Conservation (phyloP, 2,888 invertebrate genomes). For the Drosophila flavopinicola region DNA sequence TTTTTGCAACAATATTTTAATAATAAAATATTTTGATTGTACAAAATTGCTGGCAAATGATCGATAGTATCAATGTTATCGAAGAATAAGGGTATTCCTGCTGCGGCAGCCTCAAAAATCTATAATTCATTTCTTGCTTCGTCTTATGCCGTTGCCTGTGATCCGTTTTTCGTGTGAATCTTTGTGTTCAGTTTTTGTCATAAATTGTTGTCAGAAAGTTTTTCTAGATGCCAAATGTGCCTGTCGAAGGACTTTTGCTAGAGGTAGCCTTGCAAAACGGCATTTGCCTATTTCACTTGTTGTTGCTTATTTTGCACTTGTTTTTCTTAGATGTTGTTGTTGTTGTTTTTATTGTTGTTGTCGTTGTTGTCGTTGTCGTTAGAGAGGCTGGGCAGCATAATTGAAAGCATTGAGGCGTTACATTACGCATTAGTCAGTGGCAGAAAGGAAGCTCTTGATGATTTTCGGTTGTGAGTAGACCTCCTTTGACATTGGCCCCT, state of each 20-base stretch:
- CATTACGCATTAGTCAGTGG: conserved; percentile 39
- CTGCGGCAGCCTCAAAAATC: neutral
- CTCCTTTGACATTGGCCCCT: conserved; percentile 28
- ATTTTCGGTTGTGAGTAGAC: neutral
- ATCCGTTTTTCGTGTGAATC: conserved; percentile 12
- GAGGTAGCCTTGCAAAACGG: conserved; percentile 9
- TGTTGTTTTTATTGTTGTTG: neutral
- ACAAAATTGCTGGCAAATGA: no score
- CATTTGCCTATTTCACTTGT: conserved; percentile 23
- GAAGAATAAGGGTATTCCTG: neutral
- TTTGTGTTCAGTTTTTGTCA: conserved; percentile 25
- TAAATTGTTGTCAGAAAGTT: conserved; percentile 32
- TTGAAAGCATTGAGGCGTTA: conserved; percentile 60
- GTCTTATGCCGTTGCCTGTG: neutral
- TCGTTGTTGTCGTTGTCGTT: conserved; percentile 2
- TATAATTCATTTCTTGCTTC: neutral
- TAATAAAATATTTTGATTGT: no score
- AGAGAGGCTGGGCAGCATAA: conserved; percentile 33
- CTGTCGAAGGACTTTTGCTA: conserved; percentile 14
- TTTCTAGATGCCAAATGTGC: conserved; percentile 4
- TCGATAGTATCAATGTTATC: no score
- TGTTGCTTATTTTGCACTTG: conserved; percentile 8
- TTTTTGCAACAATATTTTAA: no score
- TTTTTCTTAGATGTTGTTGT: conserved; percentile 1
- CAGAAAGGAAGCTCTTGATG: conserved; percentile 17